Evolutionary conservation across 2,113 vertebrate genomes (phyloP).

Genomic region (Gadus chalcogrammus): DNA sequence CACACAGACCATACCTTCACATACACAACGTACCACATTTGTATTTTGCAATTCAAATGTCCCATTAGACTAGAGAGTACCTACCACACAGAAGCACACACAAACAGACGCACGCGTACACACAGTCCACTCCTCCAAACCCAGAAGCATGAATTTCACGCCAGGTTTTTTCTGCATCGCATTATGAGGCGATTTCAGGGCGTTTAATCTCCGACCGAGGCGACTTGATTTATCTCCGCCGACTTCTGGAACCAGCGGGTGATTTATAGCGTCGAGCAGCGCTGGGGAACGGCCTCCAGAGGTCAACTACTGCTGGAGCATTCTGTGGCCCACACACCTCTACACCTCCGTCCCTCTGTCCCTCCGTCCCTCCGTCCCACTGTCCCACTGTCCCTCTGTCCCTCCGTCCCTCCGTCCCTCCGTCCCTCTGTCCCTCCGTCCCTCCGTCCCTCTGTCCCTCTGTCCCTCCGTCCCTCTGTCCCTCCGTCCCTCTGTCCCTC

Average conservation of each 20-base stretch:
- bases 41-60: too few species aligned
- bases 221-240: not conserved
- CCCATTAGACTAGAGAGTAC: not conserved
- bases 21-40: too few species aligned
- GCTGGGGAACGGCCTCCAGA: constrained; percentile 47
- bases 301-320: constrained; percentile 67
- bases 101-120: not conserved
- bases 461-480: too few species aligned
- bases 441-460: too few species aligned
- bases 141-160: not conserved
- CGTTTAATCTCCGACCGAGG: constrained; percentile 44
- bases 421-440: too few species aligned
- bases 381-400: too few species aligned
- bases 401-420: too few species aligned
- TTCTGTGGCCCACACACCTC: constrained; percentile 51
- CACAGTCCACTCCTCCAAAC: not conserved
- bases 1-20: too few species aligned
- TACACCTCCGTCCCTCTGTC: constrained; percentile 53
- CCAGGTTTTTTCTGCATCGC: constrained; percentile 38
- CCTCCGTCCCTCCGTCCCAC: constrained; percentile 29
- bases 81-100: not conserved
- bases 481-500: constrained; percentile 49
- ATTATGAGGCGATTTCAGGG: constrained; percentile 52
- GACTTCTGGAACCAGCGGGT: not conserved
- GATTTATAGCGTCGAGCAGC: constrained; percentile 47